A percentile compares a stretch with the other conserved stretches of the same genome.
phyloP scores from a whole-genome alignment of 2,888 invertebrate genomes.

The Coremacera marginata region DNA sequence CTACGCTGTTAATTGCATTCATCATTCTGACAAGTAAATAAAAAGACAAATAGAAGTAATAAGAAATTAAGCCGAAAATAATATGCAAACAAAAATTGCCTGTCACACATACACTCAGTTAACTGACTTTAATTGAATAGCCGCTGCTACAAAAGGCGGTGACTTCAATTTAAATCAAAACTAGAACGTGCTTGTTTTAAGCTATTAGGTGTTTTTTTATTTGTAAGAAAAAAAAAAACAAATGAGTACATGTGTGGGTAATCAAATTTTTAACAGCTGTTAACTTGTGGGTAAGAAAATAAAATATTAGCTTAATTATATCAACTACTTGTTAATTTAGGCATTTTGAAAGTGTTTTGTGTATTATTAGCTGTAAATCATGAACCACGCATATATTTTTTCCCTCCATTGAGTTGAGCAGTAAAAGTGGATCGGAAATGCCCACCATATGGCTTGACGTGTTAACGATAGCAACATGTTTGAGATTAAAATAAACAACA shows the following conservation, averaged over 20 bases:
- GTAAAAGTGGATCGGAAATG: not conserved
- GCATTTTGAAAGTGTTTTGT: too few species aligned
- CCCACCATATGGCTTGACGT: not conserved
- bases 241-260: not conserved
- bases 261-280: slow-evolving; percentile 9
- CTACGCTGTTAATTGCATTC: slow-evolving; percentile 5
- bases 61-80: too few species aligned
- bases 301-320: too few species aligned
- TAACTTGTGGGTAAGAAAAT: not conserved
- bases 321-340: too few species aligned
- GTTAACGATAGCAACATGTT: not conserved
- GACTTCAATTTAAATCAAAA: not conserved
- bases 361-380: not conserved
- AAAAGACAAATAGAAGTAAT: too few species aligned
- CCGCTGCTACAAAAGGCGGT: not conserved
- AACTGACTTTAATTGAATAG: not conserved
- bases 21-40: not conserved
- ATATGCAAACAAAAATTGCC: too few species aligned
- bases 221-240: not conserved
- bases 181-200: slow-evolving; percentile 1
- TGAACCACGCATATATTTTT: not conserved
- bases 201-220: slow-evolving; percentile 5
- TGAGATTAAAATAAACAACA: not conserved
- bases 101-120: not conserved
- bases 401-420: not conserved